Evolutionary conservation across 1,140 invertebrate genomes (phyloP).

Genomic region (Pachyrhynchus sulphureomaculatus): DNA sequence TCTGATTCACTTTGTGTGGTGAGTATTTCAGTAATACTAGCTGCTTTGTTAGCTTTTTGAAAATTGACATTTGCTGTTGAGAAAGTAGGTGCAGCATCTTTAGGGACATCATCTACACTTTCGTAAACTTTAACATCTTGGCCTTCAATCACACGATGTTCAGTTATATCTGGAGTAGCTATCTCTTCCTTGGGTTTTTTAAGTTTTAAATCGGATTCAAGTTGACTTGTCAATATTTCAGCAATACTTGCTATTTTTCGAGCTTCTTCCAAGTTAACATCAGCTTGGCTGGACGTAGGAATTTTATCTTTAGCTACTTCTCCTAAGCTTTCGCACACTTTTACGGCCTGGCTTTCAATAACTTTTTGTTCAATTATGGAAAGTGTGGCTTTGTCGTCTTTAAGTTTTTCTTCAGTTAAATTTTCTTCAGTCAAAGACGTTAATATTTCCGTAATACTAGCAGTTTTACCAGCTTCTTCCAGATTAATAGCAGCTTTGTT

Average conservation of each 20-base stretch:
- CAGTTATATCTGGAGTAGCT: background rate
- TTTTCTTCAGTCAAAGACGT: conserved; percentile 21
- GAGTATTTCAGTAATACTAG: conserved; percentile 13
- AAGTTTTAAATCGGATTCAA: background rate
- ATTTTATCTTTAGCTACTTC: background rate
- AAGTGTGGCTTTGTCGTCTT: conserved; percentile 25
- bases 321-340: conserved; percentile 21
- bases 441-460: conserved; percentile 24
- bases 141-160: background rate
- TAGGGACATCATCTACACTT: conserved; percentile 10
- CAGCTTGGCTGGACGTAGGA: conserved; percentile 7
- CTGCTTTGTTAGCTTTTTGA: conserved; percentile 13
- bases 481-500: conserved; percentile 24
- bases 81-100: conserved; percentile 31
- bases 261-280: conserved; percentile 23
- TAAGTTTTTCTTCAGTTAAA: background rate
- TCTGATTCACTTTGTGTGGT: conserved; percentile 6
- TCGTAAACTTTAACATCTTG: conserved; percentile 27
- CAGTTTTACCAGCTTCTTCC: conserved; percentile 27
- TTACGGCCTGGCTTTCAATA: conserved; percentile 38
- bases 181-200: conserved; percentile 2
- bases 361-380: conserved; percentile 42
- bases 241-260: conserved; percentile 2
- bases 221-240: conserved; percentile 14
- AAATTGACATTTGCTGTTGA: conserved; percentile 24